Conservation (phyloP, 2,113 vertebrate species). For the Protobothrops mucrosquamatus region DNA sequence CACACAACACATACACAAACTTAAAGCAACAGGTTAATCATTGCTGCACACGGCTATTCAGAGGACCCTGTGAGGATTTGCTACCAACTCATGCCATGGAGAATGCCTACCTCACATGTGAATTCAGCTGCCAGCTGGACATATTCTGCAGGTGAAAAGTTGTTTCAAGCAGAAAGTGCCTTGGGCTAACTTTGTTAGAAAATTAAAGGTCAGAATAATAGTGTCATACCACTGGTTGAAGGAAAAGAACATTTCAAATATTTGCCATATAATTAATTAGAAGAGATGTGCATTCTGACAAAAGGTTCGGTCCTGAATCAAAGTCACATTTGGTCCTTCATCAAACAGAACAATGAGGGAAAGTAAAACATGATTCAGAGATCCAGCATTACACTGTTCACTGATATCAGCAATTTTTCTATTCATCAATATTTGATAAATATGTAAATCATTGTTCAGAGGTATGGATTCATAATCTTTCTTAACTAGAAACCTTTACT, state of each 20-base stretch:
- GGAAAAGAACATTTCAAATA: background rate
- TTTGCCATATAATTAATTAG: background rate
- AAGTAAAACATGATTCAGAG: background rate
- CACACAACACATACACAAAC: background rate
- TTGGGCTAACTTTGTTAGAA: background rate
- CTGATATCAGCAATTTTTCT: background rate
- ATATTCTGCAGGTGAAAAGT: background rate
- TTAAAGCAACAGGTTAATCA: background rate
- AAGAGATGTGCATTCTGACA: background rate
- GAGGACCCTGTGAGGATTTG: background rate
- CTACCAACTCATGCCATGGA: background rate
- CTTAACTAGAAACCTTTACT: background rate
- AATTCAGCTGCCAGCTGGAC: background rate
- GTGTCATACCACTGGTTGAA: background rate
- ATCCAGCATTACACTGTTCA: background rate
- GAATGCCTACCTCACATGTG: background rate
- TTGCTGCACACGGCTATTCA: background rate
- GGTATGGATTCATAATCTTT: background rate
- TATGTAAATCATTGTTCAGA: background rate
- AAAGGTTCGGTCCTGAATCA: background rate
- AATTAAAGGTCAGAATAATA: background rate
- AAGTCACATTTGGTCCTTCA: background rate
- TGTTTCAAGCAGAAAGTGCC: background rate
- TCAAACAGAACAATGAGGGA: background rate
- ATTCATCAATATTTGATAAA: background rate